These are phyloP conservation scores for Cacatua alba DNA, from an alignment of 2,113 vertebrate species.

Conservation along the genomic window DNA sequence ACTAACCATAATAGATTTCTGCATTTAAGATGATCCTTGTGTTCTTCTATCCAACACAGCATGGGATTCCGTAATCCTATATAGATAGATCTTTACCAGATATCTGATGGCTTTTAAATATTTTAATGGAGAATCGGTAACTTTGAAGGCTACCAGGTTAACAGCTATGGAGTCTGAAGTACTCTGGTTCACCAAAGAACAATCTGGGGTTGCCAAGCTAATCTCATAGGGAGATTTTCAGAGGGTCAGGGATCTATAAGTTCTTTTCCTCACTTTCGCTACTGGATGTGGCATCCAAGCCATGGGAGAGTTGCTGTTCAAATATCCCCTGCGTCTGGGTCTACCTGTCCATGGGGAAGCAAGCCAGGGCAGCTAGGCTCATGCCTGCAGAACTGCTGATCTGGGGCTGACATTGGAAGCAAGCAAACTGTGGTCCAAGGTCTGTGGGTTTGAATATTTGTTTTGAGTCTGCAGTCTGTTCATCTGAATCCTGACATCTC, in stretches of 20 bases:
- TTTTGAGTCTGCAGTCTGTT: not conserved
- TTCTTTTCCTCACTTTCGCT: not conserved
- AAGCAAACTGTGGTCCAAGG: not conserved
- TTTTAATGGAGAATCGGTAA: not conserved
- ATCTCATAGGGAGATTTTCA: not conserved
- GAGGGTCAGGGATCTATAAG: not conserved
- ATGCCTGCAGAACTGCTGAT: fast-evolving
- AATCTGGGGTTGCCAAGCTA: not conserved
- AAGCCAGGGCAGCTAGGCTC: not conserved
- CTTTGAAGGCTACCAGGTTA: not conserved
- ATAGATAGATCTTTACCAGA: not conserved
- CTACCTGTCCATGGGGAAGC: fast-evolving
- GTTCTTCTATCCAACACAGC: not conserved
- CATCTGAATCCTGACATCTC: fast-evolving
- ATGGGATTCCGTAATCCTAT: not conserved
- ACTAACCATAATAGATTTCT: not conserved
- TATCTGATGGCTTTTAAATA: not conserved
- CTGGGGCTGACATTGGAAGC: fast-evolving
- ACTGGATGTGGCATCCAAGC: fast-evolving
- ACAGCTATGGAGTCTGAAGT: not conserved
- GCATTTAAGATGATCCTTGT: not conserved
- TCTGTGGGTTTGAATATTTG: not conserved
- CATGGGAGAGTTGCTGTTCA: not conserved
- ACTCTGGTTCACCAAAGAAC: not conserved
- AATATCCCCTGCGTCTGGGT: not conserved